Evolutionary conservation across 2,113 vertebrate species (phyloP), one percentile per base, ranked within the genome.

Genomic region (Podilymbus podiceps): DNA sequence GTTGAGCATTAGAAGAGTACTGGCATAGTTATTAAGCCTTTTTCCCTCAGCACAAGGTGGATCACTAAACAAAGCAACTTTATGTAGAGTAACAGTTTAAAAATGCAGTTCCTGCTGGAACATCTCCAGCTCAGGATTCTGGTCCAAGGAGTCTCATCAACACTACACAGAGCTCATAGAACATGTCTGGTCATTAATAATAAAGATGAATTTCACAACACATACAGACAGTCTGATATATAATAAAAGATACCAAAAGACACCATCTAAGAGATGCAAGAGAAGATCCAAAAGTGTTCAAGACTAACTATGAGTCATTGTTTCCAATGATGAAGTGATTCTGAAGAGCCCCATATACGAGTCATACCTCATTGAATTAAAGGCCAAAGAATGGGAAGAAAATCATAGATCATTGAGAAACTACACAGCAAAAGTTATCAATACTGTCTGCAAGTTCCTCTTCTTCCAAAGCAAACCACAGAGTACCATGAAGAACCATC

Each of bases 1-100:
- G 91, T 56, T 84, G 95, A 97, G 76, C 76, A 96, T 94, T 63
- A 96, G 89, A 95, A 92, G 93, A 92, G 35, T 75, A 95, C 11
- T 92, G 2, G 30, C 80, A 92, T 6, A 74, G 47, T 92, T 95
- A 95, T 44, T 52, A 90, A 90, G 90, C 33, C 73, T 90, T 93
- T 93, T 19, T 95, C 67, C 76, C 52, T 93, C 91, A 90, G 76
- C 73, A 97, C 76, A 90, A 86, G 30, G 63, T 84, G 46, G 79
- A 60, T 95, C 90, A 46, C 67, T 71, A 84, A 73, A 91, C 72
- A 90, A 62, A 28, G 38, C 30, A 15, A 55, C 23, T 58, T 72
- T 58, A 58, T 2, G 11, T 18, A n/a, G 23, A 91, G 15, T 14
- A 92, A 86, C 68, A 93, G 25, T 31, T 83, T 38, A 12, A 62